These are phyloP conservation scores for Lucilia cuprina DNA, from an alignment of 1,140 invertebrate genomes.

Conservation along the genomic window DNA sequence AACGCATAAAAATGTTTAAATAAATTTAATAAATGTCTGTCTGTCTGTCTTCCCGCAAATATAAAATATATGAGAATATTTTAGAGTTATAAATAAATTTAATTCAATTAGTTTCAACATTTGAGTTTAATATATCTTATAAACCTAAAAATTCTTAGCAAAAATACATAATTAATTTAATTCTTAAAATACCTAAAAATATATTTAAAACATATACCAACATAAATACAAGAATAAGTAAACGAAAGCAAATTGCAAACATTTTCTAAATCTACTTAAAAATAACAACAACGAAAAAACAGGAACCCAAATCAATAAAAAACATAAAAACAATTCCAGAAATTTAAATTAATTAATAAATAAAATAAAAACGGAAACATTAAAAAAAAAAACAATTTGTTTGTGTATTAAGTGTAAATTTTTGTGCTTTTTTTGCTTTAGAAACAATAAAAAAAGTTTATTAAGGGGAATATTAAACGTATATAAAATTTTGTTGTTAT, in stretches of 20 bases:
- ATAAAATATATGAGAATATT: no score
- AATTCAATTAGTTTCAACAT: no score
- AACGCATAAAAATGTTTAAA: no score
- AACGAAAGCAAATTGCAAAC: not conserved
- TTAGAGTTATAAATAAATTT: no score
- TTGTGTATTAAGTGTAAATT: not conserved
- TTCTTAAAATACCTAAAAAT: not conserved
- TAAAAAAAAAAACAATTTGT: not conserved
- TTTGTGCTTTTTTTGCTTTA: constrained; percentile 3
- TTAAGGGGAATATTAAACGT: not conserved
- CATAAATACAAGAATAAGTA: not conserved
- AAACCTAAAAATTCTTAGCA: no score
- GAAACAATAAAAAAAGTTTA: not conserved
- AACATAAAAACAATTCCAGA: not conserved
- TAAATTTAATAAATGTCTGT: no score
- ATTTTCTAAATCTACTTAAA: not conserved
- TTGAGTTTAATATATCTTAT: no score
- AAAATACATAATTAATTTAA: not conserved
- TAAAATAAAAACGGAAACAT: not conserved
- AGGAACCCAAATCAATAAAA: no score
- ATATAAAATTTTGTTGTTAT: not conserved
- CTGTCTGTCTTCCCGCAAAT: no score
- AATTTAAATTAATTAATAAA: not conserved
- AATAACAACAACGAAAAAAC: not conserved
- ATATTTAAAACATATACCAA: not conserved